Percentiles rank a stretch among this genome's conserved stretches.
These are phyloP conservation scores for Pelusios castaneus DNA, from an alignment of 2,113 vertebrate species.

Conservation along the genomic window DNA sequence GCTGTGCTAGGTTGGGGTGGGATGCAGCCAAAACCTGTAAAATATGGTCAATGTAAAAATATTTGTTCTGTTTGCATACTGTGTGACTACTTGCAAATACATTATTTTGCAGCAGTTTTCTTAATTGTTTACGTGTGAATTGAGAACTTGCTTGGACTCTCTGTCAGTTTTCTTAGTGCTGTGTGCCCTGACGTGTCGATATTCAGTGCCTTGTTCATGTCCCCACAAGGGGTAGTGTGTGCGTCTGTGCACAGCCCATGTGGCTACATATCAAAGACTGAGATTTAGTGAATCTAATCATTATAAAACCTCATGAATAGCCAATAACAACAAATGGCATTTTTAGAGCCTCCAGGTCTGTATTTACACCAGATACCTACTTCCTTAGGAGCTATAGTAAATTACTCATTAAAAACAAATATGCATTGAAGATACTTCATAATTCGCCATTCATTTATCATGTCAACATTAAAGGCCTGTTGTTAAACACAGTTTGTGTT, in stretches of 20 bases:
- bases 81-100: not conserved
- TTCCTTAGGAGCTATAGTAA: not conserved
- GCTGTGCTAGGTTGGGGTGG: not conserved
- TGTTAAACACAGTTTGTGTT: not conserved
- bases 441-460: not conserved
- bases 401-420: not conserved
- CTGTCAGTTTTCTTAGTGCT: not conserved
- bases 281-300: not conserved
- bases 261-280: not conserved
- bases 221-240: not conserved
- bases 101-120: not conserved
- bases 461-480: not conserved
- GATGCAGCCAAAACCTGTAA: not conserved
- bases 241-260: not conserved
- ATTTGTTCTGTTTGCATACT: not conserved
- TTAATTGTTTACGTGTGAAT: not conserved
- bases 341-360: not conserved
- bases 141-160: not conserved
- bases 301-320: not conserved
- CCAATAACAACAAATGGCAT: not conserved
- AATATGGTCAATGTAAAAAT: not conserved
- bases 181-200: not conserved
- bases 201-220: not conserved
- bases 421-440: not conserved
- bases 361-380: not conserved